Base-by-base conservation (phyloP, 2,113 vertebrate genomes). In the Hylia prasina region DNA sequence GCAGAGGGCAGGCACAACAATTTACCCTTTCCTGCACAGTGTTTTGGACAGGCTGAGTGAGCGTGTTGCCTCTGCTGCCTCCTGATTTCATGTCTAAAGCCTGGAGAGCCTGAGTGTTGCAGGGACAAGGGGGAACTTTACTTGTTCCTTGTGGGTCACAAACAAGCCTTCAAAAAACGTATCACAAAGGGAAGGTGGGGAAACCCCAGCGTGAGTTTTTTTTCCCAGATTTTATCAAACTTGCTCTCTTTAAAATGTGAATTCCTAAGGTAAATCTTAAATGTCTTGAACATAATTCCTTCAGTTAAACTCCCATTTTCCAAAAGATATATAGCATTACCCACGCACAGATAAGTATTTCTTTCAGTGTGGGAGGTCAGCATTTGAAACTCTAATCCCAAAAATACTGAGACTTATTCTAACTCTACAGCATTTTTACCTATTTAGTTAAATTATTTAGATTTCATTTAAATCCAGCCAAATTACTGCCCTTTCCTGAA, bases 301-400 rank as follows among this genome's bases (percentile, higher is more conserved):
- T 88, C 93, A 68, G 47, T 86, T 75, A 81, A 95, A 90, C 2
- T 0, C 71, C 60, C 37, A 0, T 86, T 94, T 88, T 80, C 54
- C 8, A 7, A 24, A 80, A 89, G 90, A 90, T 44, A 39, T 24
- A 42, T 78, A 82, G 85, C 90, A 83, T 91, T 88, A 70, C 63
- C 82, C 94, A 93, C 90, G 60, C 90, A 95, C 88, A 93, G 92
- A 78, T 68, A 50, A 51, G 68, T 73, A 93, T 83, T 96, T 90
- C 87, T 93, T 83, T 60, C 85, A 93, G 76, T 7, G 83, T 96
- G 82, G 95, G 95, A 94, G 75, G 56, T 88, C 95, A 96, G 18
- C 71, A 47, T 56, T 70, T 75, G 60, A 88, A 93, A 88, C 58
- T 58, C n/a, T 58, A 90, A 91, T 93, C 79, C 93, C 82, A 77